Base-by-base conservation (phyloP, 2,797 vertebrate genomes). In the Bradypodion pumilum region DNA sequence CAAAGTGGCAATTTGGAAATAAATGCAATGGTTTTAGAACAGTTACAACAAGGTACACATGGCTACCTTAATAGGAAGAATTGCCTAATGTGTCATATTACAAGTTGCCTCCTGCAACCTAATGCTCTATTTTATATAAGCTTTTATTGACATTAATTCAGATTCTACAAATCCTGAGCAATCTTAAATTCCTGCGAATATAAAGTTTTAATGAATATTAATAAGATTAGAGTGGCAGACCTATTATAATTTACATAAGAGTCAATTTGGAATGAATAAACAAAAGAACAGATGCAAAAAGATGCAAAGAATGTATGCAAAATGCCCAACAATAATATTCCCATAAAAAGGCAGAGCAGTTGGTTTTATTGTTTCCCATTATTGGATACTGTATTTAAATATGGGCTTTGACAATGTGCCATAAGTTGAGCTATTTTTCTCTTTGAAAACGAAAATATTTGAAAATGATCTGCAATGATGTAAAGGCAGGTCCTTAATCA, bases 401-500 rank as follows among this genome's bases (percentile, higher is more conserved):
- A 10, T 9, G 65, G 60, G 40, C 12, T 12, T 27, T 21, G 32
- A 79, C 40, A 68, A 25, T 40, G 35, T 16, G 49, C 46, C 52
- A 37, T 16, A 56, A 13, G 69, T 37, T 56, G 49, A 37, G 23
- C 25, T 52, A 37, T 35, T 68, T 27, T 79, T 32, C 69, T 29
- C 23, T 56, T 29, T 66, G 62, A 62, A 78, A 68, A 69, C 35
- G 80, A 46, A 69, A 78, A 27, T 21, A 80, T 80, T 56, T 80
- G 12, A 80, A 32, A 37, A 37, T 56, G 15, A 70, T 56, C n/a
- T 80, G n/a, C 23, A 69, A 40, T 56, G 1, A 19, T 37, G 7
- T 40, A 80, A 23, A 56, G 46, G 49, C 52, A 59, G n/a, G 42
- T 32, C 8, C 29, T 32, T 7, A 63, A 13, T 32, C 29, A 32